phyloP scores from a whole-genome alignment of 2,888 invertebrate genomes.

The Branchipolynoe longqiensis region DNA sequence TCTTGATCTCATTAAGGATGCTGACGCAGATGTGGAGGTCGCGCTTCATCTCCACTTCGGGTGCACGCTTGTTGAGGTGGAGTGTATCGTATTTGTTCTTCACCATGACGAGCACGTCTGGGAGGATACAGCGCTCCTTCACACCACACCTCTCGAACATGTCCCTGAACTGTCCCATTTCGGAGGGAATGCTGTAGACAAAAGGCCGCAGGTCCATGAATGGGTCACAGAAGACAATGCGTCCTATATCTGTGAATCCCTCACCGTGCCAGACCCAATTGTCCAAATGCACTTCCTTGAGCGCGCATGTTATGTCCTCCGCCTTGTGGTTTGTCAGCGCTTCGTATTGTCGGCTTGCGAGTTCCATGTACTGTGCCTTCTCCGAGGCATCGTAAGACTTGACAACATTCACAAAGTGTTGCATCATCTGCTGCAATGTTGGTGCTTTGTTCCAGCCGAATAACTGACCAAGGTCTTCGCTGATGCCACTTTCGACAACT shows the following conservation, averaged over 20 bases:
- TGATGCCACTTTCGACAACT: constrained; percentile 63
- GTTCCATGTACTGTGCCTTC: constrained; percentile 66
- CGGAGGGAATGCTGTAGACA: constrained; percentile 67
- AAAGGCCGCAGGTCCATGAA: constrained; percentile 70
- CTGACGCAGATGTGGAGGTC: constrained; percentile 68
- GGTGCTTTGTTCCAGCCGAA: constrained; percentile 66
- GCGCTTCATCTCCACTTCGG: constrained; percentile 62
- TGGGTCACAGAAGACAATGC: constrained; percentile 63
- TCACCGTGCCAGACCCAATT: constrained; percentile 72
- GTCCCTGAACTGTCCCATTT: constrained; percentile 61
- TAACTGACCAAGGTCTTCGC: constrained; percentile 54
- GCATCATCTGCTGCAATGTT: constrained; percentile 57
- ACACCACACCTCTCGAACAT: constrained; percentile 66
- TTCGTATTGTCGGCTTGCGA: constrained; percentile 62
- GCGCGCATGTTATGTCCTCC: constrained; percentile 48
- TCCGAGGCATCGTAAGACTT: constrained; percentile 61
- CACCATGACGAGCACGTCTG: constrained; percentile 65
- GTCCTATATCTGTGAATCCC: constrained; percentile 67
- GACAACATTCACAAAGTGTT: constrained; percentile 66
- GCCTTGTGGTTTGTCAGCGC: constrained; percentile 58
- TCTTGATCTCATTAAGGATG: constrained; percentile 68
- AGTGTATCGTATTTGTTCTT: constrained; percentile 63
- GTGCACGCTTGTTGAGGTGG: not conserved
- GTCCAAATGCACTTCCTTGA: constrained; percentile 9
- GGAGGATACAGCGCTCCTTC: constrained; percentile 59